Percentiles rank a stretch among this genome's conserved stretches.
Evolutionary conservation across 2,888 invertebrate species (phyloP).

Genomic region (Cerastoderma edule): DNA sequence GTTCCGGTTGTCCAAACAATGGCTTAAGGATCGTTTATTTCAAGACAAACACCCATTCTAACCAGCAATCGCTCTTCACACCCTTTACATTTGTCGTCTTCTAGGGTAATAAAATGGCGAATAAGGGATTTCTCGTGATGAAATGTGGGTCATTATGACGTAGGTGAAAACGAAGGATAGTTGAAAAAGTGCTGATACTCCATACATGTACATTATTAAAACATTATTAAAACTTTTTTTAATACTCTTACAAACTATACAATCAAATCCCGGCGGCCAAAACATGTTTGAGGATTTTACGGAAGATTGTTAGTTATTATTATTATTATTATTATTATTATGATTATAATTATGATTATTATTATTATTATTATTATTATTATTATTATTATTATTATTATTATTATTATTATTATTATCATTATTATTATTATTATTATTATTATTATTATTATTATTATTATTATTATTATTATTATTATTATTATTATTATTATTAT

Average conservation of each 20-base stretch:
- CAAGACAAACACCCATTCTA: too few relatives aligned
- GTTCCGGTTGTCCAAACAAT: too few relatives aligned
- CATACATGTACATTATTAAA: neutral
- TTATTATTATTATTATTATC: neutral
- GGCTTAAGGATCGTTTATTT: too few relatives aligned
- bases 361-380: slow-evolving; percentile 2
- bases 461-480: neutral
- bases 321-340: neutral
- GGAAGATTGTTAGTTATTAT: neutral
- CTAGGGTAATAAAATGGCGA: too few relatives aligned
- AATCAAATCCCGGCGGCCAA: neutral
- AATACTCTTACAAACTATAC: neutral
- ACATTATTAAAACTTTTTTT: neutral
- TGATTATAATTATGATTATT: slow-evolving; percentile 6
- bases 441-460: neutral
- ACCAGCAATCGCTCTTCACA: too few relatives aligned
- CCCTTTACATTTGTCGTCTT: too few relatives aligned
- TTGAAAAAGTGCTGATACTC: neutral
- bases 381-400: neutral
- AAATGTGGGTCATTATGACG: neutral
- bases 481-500: neutral
- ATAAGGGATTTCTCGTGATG: neutral
- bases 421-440: neutral
- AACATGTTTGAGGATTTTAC: neutral
- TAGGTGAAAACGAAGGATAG: neutral